A percentile compares a stretch with the other conserved stretches of the same genome.
These are phyloP conservation scores for Crotalus horridus DNA, from an alignment of 2,113 vertebrate genomes.

Conservation along the genomic window DNA sequence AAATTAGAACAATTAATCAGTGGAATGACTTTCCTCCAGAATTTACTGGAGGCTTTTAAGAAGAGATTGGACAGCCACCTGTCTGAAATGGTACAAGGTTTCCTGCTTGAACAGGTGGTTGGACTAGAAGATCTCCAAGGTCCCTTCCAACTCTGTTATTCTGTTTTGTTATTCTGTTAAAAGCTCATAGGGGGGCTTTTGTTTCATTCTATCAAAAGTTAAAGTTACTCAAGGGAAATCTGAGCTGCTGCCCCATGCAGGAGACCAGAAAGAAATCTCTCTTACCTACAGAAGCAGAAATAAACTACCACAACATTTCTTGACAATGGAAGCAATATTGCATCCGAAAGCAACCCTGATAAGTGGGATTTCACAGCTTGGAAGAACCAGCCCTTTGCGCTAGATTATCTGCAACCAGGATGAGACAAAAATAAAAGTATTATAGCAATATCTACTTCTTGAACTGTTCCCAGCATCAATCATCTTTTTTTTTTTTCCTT, in stretches of 20 bases:
- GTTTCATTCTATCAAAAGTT: not conserved
- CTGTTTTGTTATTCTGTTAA: not conserved
- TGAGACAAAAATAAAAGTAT: not conserved
- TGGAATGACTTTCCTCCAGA: not conserved
- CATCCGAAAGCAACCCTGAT: not conserved
- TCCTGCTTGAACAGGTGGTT: not conserved
- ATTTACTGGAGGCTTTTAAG: not conserved
- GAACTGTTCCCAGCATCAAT: not conserved
- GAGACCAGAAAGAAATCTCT: not conserved
- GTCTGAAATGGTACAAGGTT: not conserved
- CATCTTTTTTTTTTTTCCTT: not conserved
- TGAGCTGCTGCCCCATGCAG: not conserved
- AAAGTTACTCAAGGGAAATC: not conserved
- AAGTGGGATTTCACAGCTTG: not conserved
- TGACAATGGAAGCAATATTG: not conserved
- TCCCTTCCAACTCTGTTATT: not conserved
- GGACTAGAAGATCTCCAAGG: too few relatives aligned
- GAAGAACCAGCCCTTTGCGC: not conserved
- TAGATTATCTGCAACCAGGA: not conserved
- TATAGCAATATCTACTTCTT: not conserved
- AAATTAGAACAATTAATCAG: not conserved
- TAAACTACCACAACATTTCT: not conserved
- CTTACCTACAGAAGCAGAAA: not conserved
- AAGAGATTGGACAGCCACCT: not conserved
- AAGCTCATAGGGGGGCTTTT: not conserved